Conservation (phyloP, 2,113 vertebrate species). For the Clupea harengus region DNA sequence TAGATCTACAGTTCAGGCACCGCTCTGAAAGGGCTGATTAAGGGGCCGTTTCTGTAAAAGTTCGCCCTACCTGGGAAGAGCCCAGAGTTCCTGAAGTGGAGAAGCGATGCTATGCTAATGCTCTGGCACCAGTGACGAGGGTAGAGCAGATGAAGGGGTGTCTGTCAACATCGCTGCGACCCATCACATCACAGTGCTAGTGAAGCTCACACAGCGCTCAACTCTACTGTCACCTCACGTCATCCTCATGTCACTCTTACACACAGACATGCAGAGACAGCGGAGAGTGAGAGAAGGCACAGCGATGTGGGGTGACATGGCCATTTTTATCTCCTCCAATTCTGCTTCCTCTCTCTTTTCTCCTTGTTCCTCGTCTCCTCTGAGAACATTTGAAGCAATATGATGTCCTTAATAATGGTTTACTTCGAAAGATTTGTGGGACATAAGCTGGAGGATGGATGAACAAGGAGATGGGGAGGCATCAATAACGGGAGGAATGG, state of each 20-base stretch:
- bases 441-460: too few species aligned
- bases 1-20: too few species aligned
- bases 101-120: background rate
- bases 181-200: conserved; percentile 67
- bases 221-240: conserved; percentile 68
- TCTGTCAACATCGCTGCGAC: conserved; percentile 44
- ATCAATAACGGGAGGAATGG: background rate
- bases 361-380: background rate
- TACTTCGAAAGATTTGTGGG: background rate
- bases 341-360: background rate
- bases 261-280: conserved; percentile 17
- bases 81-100: too few species aligned
- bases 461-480: background rate
- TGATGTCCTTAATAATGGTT: background rate
- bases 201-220: conserved; percentile 63
- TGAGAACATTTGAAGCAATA: background rate
- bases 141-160: background rate
- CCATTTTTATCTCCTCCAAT: background rate
- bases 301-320: background rate
- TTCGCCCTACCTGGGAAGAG: too few species aligned
- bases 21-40: too few species aligned
- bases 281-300: background rate
- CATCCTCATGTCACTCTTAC: conserved; percentile 52
- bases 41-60: too few species aligned
- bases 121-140: background rate